Base-by-base conservation (phyloP, 1,140 invertebrate genomes). In the Lucilia sericata region DNA sequence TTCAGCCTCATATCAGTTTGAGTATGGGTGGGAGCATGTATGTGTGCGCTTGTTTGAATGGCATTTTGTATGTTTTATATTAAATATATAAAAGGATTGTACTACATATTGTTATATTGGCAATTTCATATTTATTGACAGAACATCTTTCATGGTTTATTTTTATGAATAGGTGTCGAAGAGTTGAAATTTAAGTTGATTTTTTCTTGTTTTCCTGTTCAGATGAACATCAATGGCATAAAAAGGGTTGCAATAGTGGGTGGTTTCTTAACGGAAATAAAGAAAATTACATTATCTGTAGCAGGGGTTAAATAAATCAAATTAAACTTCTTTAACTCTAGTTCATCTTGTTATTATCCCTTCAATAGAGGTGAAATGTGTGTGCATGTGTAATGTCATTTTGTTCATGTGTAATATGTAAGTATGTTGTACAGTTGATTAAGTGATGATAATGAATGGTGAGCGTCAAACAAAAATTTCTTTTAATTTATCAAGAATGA, bases 121-220 rank as follows among this genome's bases (percentile, higher is more conserved):
- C 84, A 82, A 84, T 84, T 84, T 84, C 49, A 78, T 78, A 82
- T 84, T 84, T 84, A 84, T 84, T 84, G 84, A 84, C 70, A 76
- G 84, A n/a, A 83, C 82, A 84, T 84, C 84, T 82, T 84, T 84
- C 82, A 84, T 74, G 82, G 81, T 70, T 70, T 25, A 74, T 47
- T 74, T 83, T 83, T 83, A 83, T 83, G 82, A 83, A 83, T 83
- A 83, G 82, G 82, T 83, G 82, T 83, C 70, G 70, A 42, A 74
- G 51, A 83, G 82, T 83, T 83, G 65, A 51, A 47, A 36, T 49
- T 49, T 19, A 47, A 78, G 75, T 78, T 49, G 2, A 19, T 25
- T 49, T 80, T 80, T 80, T 49, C 14, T 51, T 47, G 10, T 49
- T 3, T 49, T 19, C n/a, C 36, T 19, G 17, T 19, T 49, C 0